These are phyloP conservation scores for Sigmodon hispidus DNA, from an alignment of 2,113 vertebrate species.

Conservation along the genomic window DNA sequence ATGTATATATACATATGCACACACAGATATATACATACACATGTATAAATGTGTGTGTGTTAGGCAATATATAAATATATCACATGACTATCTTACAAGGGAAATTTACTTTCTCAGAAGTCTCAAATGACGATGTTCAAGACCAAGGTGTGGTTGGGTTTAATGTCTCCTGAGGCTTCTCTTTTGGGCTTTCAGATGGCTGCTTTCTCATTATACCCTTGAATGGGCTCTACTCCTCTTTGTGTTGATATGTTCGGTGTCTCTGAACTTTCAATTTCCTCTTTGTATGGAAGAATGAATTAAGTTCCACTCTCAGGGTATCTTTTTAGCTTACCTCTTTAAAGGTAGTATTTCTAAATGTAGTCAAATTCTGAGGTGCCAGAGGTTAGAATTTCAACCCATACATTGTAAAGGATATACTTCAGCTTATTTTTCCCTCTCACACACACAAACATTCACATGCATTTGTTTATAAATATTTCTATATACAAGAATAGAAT, in stretches of 20 bases:
- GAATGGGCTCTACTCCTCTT: background rate
- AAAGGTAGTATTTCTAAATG: background rate
- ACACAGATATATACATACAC: background rate
- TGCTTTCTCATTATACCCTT: background rate
- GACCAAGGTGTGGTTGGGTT: background rate
- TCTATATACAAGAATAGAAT: background rate
- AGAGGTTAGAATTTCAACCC: background rate
- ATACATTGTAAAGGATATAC: background rate
- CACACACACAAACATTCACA: background rate
- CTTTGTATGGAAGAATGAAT: background rate
- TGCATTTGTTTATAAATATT: background rate
- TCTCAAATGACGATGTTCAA: background rate
- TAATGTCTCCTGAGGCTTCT: background rate
- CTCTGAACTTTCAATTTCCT: background rate
- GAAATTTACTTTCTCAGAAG: constrained; percentile 9
- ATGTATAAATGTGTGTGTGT: background rate
- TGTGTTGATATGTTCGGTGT: background rate
- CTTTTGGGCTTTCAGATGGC: background rate
- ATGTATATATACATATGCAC: too few species aligned
- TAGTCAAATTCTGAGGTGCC: background rate
- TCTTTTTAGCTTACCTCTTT: constrained; percentile 2
- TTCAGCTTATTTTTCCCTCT: background rate
- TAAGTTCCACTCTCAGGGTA: background rate
- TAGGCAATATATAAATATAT: background rate
- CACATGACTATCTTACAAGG: background rate